These are phyloP conservation scores for Chymomyza amoena DNA, from an alignment of 2,888 invertebrate species.

Conservation along the genomic window DNA sequence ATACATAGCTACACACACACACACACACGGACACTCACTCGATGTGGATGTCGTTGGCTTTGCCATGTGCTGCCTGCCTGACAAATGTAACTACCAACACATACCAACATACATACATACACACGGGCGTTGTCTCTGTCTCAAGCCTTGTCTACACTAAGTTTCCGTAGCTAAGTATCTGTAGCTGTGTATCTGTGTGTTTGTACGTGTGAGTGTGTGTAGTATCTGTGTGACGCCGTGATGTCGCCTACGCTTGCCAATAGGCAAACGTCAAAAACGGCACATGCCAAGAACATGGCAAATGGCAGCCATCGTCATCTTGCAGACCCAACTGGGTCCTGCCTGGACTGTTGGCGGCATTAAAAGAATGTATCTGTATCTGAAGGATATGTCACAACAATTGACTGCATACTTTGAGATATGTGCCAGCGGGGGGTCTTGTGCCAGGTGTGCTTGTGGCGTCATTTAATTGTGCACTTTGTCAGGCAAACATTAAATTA, in stretches of 20 bases:
- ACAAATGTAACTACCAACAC: not conserved
- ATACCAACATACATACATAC: too few relatives aligned
- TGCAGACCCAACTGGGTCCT: slow-evolving; percentile 8
- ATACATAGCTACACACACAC: not conserved
- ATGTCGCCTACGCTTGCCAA: slow-evolving; percentile 37
- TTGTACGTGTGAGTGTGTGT: not conserved
- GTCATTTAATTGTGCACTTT: too few relatives aligned
- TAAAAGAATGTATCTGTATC: slow-evolving; percentile 7
- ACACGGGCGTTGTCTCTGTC: not conserved
- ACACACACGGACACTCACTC: slow-evolving; percentile 16
- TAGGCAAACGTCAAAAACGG: slow-evolving; percentile 31
- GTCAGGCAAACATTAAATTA: too few relatives aligned
- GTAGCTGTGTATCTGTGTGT: too few relatives aligned
- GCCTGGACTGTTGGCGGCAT: not conserved
- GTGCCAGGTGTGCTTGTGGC: too few relatives aligned
- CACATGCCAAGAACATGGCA: slow-evolving; percentile 12
- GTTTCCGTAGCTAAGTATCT: not conserved
- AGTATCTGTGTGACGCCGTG: not conserved
- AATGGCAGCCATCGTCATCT: slow-evolving; percentile 34
- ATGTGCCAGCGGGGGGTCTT: too few relatives aligned
- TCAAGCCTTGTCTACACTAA: not conserved
- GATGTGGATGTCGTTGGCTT: slow-evolving; percentile 24
- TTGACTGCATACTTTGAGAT: not conserved
- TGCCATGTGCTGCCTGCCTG: slow-evolving; percentile 6
- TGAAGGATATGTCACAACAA: slow-evolving; percentile 19